Conservation (phyloP, 1,140 invertebrate species). For the Drosophila athabasca region DNA sequence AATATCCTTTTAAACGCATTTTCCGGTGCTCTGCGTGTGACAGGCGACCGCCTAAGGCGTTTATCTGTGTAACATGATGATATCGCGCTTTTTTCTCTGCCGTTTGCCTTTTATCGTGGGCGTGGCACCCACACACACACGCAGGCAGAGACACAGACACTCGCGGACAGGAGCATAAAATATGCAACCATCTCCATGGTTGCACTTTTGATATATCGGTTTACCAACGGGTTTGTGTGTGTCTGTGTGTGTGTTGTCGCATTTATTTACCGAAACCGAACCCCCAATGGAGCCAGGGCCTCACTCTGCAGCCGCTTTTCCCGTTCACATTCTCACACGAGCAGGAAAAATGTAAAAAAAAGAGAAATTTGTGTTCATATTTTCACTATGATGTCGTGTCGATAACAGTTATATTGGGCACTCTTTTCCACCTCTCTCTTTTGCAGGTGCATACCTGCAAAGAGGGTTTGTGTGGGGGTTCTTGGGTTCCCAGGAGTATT, state of each 20-base stretch:
- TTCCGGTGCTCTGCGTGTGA: slow-evolving; percentile 59
- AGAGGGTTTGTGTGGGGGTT: neutral
- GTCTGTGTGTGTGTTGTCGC: slow-evolving; percentile 51
- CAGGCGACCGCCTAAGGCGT: slow-evolving; percentile 71
- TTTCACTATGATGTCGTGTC: slow-evolving; percentile 79
- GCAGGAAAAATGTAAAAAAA: slow-evolving; percentile 34
- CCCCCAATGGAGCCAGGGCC: slow-evolving; percentile 19
- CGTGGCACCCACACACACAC: slow-evolving; percentile 46
- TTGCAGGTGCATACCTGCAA: slow-evolving; percentile 1
- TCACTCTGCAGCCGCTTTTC: neutral
- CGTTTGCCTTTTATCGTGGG: slow-evolving; percentile 31
- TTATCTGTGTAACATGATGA: slow-evolving; percentile 76
- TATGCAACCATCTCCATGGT: slow-evolving; percentile 32
- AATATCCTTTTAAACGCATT: slow-evolving; percentile 58
- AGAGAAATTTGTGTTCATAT: slow-evolving; percentile 45
- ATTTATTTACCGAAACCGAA: slow-evolving; percentile 68
- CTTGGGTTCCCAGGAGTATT: slow-evolving; percentile 21
- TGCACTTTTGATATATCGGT: slow-evolving; percentile 47
- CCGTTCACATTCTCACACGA: slow-evolving; percentile 15
- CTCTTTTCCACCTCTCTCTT: slow-evolving; percentile 9
- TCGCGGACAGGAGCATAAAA: slow-evolving; percentile 41
- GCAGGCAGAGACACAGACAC: slow-evolving; percentile 1
- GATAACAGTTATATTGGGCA: slow-evolving; percentile 77
- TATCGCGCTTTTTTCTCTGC: slow-evolving; percentile 40
- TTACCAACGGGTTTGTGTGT: slow-evolving; percentile 10